Evolutionary conservation across 2,888 invertebrate genomes (phyloP).

Genomic region (Ormyrus nitidulus): DNA sequence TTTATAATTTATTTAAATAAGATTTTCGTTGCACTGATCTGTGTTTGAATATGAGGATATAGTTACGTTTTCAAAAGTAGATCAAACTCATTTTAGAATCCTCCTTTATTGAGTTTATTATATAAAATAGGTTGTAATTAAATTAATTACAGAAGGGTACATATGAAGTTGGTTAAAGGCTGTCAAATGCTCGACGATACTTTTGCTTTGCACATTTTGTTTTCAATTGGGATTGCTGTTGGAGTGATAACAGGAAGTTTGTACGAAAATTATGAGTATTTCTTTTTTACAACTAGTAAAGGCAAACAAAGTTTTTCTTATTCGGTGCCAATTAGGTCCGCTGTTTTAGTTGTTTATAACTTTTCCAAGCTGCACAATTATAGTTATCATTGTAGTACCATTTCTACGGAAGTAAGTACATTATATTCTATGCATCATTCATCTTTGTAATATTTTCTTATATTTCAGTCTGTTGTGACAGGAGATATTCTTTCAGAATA

Average conservation of each 20-base stretch:
- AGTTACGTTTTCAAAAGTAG: not conserved
- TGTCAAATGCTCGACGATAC: slow-evolving; percentile 8
- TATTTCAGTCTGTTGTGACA: not conserved
- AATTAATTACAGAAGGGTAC: not conserved
- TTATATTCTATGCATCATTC: too few species aligned
- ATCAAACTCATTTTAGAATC: not conserved
- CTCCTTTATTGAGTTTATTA: not conserved
- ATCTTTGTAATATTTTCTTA: not conserved
- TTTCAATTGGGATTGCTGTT: not conserved
- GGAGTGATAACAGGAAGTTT: slow-evolving; percentile 22
- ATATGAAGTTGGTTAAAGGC: not conserved
- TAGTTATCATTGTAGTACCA: too few species aligned
- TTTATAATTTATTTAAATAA: not conserved
- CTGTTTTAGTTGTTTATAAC: too few species aligned
- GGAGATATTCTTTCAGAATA: not conserved
- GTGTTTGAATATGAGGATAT: not conserved
- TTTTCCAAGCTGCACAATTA: too few species aligned
- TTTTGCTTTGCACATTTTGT: slow-evolving; percentile 5
- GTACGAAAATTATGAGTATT: not conserved
- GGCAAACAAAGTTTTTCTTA: too few species aligned
- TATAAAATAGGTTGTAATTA: not conserved
- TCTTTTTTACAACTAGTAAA: too few species aligned
- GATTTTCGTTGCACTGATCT: too few species aligned
- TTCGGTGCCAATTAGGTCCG: too few species aligned
- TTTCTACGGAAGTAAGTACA: too few species aligned